Evolutionary conservation across 2,797 vertebrate genomes (phyloP).

Genomic region (Chelmon rostratus): DNA sequence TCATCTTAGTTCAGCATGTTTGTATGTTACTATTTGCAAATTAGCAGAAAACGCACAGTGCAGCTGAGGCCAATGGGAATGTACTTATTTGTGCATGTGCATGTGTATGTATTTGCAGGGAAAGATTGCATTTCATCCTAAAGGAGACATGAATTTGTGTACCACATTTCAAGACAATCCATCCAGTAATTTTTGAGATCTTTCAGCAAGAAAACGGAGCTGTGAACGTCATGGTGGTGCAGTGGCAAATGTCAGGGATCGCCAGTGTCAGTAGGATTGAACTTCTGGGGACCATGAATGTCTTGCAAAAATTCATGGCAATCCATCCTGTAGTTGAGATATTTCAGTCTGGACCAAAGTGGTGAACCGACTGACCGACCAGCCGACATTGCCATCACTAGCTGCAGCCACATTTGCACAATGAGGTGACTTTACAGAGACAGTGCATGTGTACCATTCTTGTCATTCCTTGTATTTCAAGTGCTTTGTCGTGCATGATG

Average conservation of each 20-base stretch:
- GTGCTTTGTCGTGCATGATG: slow-evolving; percentile 58
- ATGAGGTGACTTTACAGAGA: neutral
- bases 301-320: neutral
- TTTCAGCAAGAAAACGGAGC: neutral
- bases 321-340: neutral
- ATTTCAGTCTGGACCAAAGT: slow-evolving; percentile 20
- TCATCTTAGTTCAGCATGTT: neutral
- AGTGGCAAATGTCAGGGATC: neutral
- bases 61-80: neutral
- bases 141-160: neutral
- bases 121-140: neutral
- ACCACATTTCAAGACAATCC: neutral
- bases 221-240: neutral
- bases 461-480: slow-evolving; percentile 33
- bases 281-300: neutral
- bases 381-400: neutral
- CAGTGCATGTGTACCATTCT: slow-evolving; percentile 19
- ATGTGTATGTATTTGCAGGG: neutral
- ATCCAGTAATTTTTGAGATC: neutral
- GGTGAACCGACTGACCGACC: neutral
- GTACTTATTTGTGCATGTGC: neutral
- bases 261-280: neutral
- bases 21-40: neutral
- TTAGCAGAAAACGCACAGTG: neutral
- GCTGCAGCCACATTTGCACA: slow-evolving; percentile 13